Evolutionary conservation across 1,140 invertebrate genomes (phyloP).

Genomic region (Matsumurasca onukii): DNA sequence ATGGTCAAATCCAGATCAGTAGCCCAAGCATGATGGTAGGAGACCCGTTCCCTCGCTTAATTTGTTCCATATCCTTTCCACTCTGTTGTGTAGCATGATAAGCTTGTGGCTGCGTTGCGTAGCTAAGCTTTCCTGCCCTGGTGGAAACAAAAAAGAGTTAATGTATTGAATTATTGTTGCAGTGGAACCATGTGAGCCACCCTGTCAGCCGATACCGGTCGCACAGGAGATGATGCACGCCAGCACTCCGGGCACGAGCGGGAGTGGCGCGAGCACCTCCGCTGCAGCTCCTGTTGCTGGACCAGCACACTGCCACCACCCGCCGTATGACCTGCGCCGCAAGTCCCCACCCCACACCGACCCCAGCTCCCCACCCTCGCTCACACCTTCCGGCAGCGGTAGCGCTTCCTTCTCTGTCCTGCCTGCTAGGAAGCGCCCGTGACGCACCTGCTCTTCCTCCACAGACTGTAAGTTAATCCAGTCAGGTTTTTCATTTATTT

Average conservation of each 20-base stretch:
- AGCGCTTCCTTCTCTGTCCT: too few species aligned
- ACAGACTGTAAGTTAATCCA: constrained; percentile 60
- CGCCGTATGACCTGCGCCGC: constrained; percentile 77
- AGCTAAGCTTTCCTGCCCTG: too few species aligned
- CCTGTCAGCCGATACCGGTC: constrained; percentile 56
- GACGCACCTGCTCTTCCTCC: constrained; percentile 61
- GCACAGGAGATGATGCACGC: constrained; percentile 36
- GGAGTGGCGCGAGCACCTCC: constrained; percentile 41
- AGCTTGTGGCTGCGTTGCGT: too few species aligned
- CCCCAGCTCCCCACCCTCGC: constrained; percentile 42
- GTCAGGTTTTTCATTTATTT: too few species aligned
- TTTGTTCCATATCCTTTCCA: too few species aligned
- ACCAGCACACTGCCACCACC: constrained; percentile 63
- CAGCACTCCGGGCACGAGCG: constrained; percentile 3
- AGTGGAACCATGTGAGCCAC: constrained; percentile 74
- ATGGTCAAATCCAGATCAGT: too few species aligned
- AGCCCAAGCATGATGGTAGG: too few species aligned
- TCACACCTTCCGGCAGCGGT: too few species aligned
- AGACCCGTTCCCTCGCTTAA: too few species aligned
- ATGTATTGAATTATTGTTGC: too few species aligned
- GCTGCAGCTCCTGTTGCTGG: constrained; percentile 14
- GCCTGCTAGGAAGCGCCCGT: constrained; percentile 77
- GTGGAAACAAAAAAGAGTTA: too few species aligned
- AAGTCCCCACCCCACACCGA: constrained; percentile 59
- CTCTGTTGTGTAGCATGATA: too few species aligned